Evolutionary conservation across 2,888 invertebrate species (phyloP).

Genomic region (Oscheius sp.): DNA sequence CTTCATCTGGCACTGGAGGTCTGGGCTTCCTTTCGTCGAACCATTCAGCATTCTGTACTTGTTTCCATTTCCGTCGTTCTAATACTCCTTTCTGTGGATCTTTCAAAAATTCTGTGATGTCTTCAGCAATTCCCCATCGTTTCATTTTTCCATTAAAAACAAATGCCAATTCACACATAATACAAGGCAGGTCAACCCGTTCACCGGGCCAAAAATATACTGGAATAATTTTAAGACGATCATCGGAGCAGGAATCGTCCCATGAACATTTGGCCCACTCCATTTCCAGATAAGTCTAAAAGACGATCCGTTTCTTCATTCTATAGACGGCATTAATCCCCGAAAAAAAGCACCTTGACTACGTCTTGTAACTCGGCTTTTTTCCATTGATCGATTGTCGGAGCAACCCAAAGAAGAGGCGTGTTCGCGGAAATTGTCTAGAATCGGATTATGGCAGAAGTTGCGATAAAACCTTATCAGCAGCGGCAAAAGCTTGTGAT

Average conservation of each 20-base stretch:
- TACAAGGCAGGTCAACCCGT: conserved; percentile 56
- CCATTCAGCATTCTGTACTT: conserved; percentile 24
- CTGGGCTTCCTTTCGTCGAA: conserved; percentile 14
- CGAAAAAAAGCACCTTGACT: conserved; percentile 5
- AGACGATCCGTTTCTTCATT: background rate
- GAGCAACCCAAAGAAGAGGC: conserved; percentile 22
- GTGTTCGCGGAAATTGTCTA: background rate
- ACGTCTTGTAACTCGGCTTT: conserved; percentile 11
- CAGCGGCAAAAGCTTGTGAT: background rate
- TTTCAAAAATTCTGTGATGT: conserved; percentile 47
- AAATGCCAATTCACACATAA: conserved; percentile 47
- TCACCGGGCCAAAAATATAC: conserved; percentile 62
- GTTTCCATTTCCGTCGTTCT: conserved; percentile 11
- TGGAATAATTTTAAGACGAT: conserved; percentile 50
- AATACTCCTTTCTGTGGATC: conserved; percentile 38
- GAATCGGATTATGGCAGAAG: background rate
- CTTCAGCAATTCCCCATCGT: conserved; percentile 51
- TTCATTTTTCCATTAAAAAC: conserved; percentile 59
- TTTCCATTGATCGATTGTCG: conserved; percentile 16
- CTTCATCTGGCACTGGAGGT: conserved; percentile 1
- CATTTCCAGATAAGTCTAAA: conserved; percentile 25
- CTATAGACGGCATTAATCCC: background rate
- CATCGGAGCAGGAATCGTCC: conserved; percentile 36
- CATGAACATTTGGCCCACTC: conserved; percentile 31
- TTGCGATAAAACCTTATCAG: conserved; percentile 1